Evolutionary conservation across 2,113 vertebrate genomes (phyloP).

Genomic region (Suncus etruscus): DNA sequence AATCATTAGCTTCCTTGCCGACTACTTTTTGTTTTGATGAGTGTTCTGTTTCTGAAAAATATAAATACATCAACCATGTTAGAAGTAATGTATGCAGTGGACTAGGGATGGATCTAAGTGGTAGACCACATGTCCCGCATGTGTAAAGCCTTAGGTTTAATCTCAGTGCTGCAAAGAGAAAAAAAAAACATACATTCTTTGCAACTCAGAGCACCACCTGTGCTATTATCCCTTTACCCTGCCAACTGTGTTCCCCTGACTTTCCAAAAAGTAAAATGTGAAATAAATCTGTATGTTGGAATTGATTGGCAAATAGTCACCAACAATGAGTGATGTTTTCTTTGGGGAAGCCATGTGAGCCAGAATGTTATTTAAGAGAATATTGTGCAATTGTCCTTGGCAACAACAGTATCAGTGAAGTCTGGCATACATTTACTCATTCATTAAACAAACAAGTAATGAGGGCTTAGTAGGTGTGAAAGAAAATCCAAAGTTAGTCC

Average conservation of each 20-base stretch:
- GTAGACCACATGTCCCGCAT: too few relatives aligned
- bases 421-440: neutral
- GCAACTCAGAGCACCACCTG: too few relatives aligned
- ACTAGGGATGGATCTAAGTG: too few relatives aligned
- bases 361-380: neutral
- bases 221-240: too few relatives aligned
- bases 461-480: neutral
- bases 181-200: too few relatives aligned
- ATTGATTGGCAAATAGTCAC: constrained; percentile 24
- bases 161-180: too few relatives aligned
- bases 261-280: neutral
- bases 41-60: constrained; percentile 20
- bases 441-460: constrained; percentile 3
- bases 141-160: too few relatives aligned
- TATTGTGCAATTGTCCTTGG: neutral
- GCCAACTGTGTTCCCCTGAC: too few relatives aligned
- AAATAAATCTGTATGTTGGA: neutral
- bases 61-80: neutral
- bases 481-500: neutral
- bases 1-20: constrained; percentile 35
- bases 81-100: neutral
- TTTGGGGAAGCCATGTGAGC: neutral
- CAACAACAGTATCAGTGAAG: neutral
- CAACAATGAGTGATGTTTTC: constrained; percentile 5
- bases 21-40: constrained; percentile 14